Base-by-base conservation (phyloP, 2,888 invertebrate species). In the Phengaris alcon region DNA sequence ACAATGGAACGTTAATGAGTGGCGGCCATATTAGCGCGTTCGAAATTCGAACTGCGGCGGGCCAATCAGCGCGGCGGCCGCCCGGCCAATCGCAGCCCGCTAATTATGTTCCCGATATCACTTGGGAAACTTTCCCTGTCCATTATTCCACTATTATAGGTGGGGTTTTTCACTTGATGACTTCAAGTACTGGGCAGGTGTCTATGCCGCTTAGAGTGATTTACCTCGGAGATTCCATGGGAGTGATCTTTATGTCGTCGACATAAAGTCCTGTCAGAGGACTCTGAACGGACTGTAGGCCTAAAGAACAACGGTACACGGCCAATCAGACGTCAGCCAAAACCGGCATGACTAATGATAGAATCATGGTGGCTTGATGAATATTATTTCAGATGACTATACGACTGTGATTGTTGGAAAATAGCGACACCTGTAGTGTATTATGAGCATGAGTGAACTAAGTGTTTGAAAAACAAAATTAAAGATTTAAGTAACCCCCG, bases 1-100 rank as follows among this genome's bases (percentile, higher is more conserved):
- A 79, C 79, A 81, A 80, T 78, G 75, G 78, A 79, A 77, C 77
- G 79, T 76, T 70, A 68, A 72, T 59, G n/a, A 75, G 69, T 79
- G 80, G 82, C 87, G 82, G 89, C 89, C 89, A 89, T 88, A 83
- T 87, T 89, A 85, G 81, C 81, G 78, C 81, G 79, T 80, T 82
- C 81, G 77, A 78, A 79, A 79, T 80, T 82, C 81, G 76, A 78
- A 79, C 82, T 81, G 82, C 75, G 78, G 77, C 76, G 80, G 81
- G 86, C 90, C 89, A 89, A 88, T 79, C 78, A 78, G 79, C 82
- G 80, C 80, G 83, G 79, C 80, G 78, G 79, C 76, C 74, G 77
- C 64, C 64, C 80, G 79, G 88, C 91, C 91, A 90, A 90, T 90
- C 87, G 82, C 80, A 82, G 35, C 77, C 81, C 80, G 78, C 82